Base-by-base conservation (phyloP, 2,888 invertebrate genomes). In the Volucella inanis region DNA sequence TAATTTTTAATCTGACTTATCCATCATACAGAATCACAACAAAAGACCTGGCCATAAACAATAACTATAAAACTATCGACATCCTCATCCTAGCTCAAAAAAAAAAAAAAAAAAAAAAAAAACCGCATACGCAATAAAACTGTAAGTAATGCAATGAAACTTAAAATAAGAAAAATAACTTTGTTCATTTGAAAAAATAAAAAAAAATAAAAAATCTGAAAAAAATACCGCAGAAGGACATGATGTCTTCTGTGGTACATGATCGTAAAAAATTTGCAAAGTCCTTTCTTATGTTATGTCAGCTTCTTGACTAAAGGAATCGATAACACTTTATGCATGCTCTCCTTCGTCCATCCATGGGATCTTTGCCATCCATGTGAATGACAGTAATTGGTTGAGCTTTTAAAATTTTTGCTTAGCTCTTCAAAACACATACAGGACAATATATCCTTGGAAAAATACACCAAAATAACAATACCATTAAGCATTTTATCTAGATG, bases 361-460 rank as follows among this genome's bases (percentile, higher is more conserved):
- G 31, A 31, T 31, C 31, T 31, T 31, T 31, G 31, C 65, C 61
- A 22, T 68, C 65, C 75, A 75, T 77, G 76, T 81, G 72, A 85
- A 67, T 62, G 76, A 68, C 76, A 77, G 81, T 85, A 80, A 80
- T 80, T 84, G 76, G 76, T 85, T 68, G 76, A 85, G 81, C 76
- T 81, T 85, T 85, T 72, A 72, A 85, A 85, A 77, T 76, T 81
- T 67, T 72, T 77, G 85, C 85, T 85, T 85, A 76, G 76, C 81
- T 85, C 76, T 77, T 85, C 81, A 80, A 85, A 80, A 80, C 74
- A 83, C 70, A 76, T 59, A 78, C 50, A 74, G 71, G 68, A 68
- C 67, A 62, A 72, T 57, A 62, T 84, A 76, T 54, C 62, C 70
- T 76, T 80, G 57, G 70, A 80, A 49, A 59, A 80, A 57, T 22